Conservation (phyloP, 2,888 invertebrate genomes). For the Melinaea marsaeus region DNA sequence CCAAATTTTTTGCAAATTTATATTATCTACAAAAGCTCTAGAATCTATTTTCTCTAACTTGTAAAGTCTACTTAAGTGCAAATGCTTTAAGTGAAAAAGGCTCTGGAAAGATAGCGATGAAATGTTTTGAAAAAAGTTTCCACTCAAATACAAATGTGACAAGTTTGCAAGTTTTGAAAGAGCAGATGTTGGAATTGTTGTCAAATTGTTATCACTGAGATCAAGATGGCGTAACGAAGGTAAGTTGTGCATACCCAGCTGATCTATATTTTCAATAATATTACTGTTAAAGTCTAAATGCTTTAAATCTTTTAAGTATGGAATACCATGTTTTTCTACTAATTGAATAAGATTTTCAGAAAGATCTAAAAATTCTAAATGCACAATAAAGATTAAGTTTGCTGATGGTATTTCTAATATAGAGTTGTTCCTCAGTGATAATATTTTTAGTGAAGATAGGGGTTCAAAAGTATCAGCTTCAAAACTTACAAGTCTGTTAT, state of each 20-base stretch:
- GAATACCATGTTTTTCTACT: slow-evolving; percentile 84
- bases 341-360: slow-evolving; percentile 87
- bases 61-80: slow-evolving; percentile 84
- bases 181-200: slow-evolving; percentile 85
- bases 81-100: slow-evolving; percentile 86
- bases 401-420: slow-evolving; percentile 85
- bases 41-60: slow-evolving; percentile 84
- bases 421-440: slow-evolving; percentile 88
- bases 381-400: slow-evolving; percentile 81
- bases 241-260: slow-evolving; percentile 85
- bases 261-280: slow-evolving; percentile 84
- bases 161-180: slow-evolving; percentile 87
- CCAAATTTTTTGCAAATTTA: slow-evolving; percentile 86
- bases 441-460: slow-evolving; percentile 81
- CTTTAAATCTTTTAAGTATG: slow-evolving; percentile 83
- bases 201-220: slow-evolving; percentile 89
- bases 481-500: slow-evolving; percentile 85
- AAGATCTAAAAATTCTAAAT: slow-evolving; percentile 85
- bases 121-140: slow-evolving; percentile 85
- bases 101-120: slow-evolving; percentile 89
- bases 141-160: slow-evolving; percentile 85
- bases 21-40: slow-evolving; percentile 90
- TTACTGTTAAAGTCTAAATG: slow-evolving; percentile 86
- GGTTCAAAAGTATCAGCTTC: slow-evolving; percentile 84
- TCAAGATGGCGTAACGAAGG: slow-evolving; percentile 84